Evolutionary conservation across 2,797 vertebrate species (phyloP).

Genomic region (Odontamblyopus lacepedii): DNA sequence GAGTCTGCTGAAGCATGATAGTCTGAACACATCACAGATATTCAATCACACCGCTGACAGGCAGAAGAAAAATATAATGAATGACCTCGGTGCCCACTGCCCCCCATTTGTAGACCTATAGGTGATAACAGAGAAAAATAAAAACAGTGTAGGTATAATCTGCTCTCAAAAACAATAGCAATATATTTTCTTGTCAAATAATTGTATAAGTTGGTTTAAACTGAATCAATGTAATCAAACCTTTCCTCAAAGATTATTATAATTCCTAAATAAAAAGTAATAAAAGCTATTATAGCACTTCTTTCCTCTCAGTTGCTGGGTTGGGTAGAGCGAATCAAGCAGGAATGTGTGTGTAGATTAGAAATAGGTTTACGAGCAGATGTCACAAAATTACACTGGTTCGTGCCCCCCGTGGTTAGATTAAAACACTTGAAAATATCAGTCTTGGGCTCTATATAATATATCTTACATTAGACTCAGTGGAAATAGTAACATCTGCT

Average conservation of each 20-base stretch:
- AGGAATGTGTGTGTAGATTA: not conserved
- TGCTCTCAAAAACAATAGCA: not conserved
- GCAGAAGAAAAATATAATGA: slow-evolving; percentile 48
- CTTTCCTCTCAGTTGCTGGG: not conserved
- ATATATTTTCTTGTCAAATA: not conserved
- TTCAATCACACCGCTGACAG: slow-evolving; percentile 71
- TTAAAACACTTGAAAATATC: slow-evolving; percentile 23
- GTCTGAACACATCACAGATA: slow-evolving; percentile 71
- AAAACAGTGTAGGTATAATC: not conserved
- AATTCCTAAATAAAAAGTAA: not conserved
- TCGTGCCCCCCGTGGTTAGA: slow-evolving; percentile 18
- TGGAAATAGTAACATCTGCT: slow-evolving; percentile 80
- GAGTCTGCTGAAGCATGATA: slow-evolving; percentile 59
- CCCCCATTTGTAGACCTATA: slow-evolving; percentile 25
- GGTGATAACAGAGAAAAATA: slow-evolving; percentile 21
- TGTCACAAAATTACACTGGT: not conserved
- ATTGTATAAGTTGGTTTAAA: not conserved
- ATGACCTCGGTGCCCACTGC: slow-evolving; percentile 47
- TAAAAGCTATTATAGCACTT: not conserved
- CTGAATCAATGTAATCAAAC: not conserved
- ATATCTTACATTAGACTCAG: slow-evolving; percentile 71
- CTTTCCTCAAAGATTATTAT: not conserved
- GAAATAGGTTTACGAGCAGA: not conserved
- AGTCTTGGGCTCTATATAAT: slow-evolving; percentile 55
- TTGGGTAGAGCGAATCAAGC: not conserved